Evolutionary conservation across 2,888 invertebrate genomes (phyloP).

Genomic region (Tachina fera): DNA sequence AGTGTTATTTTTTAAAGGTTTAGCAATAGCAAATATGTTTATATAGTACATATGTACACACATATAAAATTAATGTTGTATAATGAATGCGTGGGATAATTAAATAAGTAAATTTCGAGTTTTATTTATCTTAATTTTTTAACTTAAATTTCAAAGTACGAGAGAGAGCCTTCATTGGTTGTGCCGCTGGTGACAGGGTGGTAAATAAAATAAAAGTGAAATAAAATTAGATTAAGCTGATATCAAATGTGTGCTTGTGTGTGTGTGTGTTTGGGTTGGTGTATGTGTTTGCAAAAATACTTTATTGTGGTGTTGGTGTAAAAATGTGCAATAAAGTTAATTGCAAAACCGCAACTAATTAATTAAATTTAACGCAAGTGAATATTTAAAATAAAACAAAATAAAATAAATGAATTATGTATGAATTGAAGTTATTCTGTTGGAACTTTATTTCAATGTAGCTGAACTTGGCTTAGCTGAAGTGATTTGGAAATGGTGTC

Average conservation of each 20-base stretch:
- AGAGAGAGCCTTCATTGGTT: too few relatives aligned
- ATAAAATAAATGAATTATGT: conserved; percentile 52
- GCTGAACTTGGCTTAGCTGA: conserved; percentile 14
- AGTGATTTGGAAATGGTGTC: conserved; percentile 2
- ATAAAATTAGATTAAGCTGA: conserved; percentile 2
- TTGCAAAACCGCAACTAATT: conserved; percentile 82
- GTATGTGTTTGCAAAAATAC: neutral
- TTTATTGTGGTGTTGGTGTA: conserved; percentile 48
- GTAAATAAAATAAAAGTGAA: neutral
- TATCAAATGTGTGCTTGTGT: neutral
- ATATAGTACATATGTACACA: too few relatives aligned
- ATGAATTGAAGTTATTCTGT: conserved; percentile 39
- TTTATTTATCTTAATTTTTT: neutral
- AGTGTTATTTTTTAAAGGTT: too few relatives aligned
- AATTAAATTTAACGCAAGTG: conserved; percentile 80
- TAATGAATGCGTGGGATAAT: conserved; percentile 1
- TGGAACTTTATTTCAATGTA: conserved; percentile 12
- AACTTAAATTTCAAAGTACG: neutral
- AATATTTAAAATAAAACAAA: conserved; percentile 59
- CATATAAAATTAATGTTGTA: neutral
- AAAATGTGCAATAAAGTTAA: conserved; percentile 80
- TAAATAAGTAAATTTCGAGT: conserved; percentile 7
- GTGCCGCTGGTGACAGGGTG: neutral
- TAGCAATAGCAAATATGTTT: too few relatives aligned
- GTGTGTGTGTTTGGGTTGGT: neutral